These are phyloP conservation scores for Zelleria hepariella DNA, from an alignment of 2,888 invertebrate species.

Conservation along the genomic window DNA sequence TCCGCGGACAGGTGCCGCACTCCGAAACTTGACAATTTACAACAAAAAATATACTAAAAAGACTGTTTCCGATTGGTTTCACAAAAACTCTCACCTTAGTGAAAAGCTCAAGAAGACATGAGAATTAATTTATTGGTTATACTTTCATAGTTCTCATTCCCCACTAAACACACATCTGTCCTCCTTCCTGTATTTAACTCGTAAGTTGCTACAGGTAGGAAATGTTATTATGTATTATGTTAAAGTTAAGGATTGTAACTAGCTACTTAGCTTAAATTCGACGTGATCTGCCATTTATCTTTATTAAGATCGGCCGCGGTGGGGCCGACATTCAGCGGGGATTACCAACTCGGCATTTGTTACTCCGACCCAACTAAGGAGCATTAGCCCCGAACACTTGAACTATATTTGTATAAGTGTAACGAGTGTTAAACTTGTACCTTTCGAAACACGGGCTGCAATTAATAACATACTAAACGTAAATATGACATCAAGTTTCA, in stretches of 20 bases:
- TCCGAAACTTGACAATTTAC: background rate
- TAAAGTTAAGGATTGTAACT: slow-evolving; percentile 17
- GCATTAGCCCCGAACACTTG: slow-evolving; percentile 8
- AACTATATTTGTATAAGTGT: slow-evolving; percentile 1
- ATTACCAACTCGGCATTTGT: slow-evolving; percentile 28
- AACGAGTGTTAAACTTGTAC: background rate
- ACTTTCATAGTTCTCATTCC: slow-evolving; percentile 16
- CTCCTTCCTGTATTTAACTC: slow-evolving; percentile 22
- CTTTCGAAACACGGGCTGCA: background rate
- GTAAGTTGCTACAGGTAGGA: slow-evolving; percentile 18
- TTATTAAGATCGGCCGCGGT: slow-evolving; percentile 38
- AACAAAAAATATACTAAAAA: background rate
- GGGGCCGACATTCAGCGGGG: slow-evolving; percentile 29
- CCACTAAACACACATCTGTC: slow-evolving; percentile 25
- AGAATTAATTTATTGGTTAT: background rate
- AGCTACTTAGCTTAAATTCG: slow-evolving; percentile 22
- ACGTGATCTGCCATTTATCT: slow-evolving; percentile 44
- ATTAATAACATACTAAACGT: slow-evolving; percentile 20
- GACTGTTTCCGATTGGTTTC: no score
- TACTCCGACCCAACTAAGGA: slow-evolving; percentile 9
- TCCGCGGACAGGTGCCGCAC: slow-evolving; percentile 6
- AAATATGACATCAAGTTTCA: background rate
- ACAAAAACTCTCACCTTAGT: no score
- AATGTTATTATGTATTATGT: slow-evolving; percentile 7
- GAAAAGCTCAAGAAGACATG: background rate